phyloP scores from a whole-genome alignment of 2,113 vertebrate genomes.

The Macaca fascicularis region DNA sequence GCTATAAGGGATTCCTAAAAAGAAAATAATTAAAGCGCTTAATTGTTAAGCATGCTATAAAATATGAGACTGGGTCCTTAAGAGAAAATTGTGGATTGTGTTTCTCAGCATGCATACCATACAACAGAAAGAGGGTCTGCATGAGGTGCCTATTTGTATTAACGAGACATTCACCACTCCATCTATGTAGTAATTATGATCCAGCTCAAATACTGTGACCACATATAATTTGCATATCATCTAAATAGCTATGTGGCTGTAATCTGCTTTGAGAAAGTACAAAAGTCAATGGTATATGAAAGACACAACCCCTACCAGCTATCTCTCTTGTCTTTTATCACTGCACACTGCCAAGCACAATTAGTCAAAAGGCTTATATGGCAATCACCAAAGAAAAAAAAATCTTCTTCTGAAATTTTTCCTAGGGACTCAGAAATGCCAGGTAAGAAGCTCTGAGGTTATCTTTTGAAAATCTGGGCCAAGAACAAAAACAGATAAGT shows the following conservation, averaged over 20 bases:
- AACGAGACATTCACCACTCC: neutral
- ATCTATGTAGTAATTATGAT: neutral
- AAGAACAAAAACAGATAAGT: neutral
- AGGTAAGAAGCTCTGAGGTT: neutral
- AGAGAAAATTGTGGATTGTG: neutral
- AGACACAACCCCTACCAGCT: neutral
- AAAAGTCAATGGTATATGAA: constrained; percentile 4
- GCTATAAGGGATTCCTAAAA: neutral
- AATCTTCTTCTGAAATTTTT: neutral
- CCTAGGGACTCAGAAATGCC: neutral
- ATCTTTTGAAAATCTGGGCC: neutral
- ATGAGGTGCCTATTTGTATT: neutral
- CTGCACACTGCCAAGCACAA: neutral
- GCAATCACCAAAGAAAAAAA: neutral
- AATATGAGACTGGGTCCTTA: neutral
- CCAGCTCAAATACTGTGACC: constrained; percentile 24
- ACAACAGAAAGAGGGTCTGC: neutral
- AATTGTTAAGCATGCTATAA: neutral
- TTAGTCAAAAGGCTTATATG: neutral
- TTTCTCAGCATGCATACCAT: neutral
- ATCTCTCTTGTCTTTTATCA: neutral
- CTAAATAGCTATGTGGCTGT: constrained; percentile 3
- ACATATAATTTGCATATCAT: constrained; percentile 6
- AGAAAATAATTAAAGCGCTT: neutral
- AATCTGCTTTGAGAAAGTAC: constrained; percentile 27